Conservation (phyloP, 92 coral and sea anemone species). For the Scolanthus callimorphus region DNA sequence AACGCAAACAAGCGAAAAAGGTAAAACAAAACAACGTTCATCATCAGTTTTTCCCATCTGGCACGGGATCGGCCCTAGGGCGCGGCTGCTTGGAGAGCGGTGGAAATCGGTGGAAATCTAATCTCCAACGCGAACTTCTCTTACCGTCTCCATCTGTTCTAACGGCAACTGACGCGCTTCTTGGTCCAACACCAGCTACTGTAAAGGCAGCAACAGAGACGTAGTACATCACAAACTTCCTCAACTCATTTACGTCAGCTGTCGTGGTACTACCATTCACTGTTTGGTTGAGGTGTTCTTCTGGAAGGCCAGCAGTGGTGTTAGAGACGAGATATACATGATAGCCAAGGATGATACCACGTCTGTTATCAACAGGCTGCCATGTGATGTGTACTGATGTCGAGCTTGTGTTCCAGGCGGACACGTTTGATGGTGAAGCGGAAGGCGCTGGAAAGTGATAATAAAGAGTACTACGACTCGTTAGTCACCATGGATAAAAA, state of each 20-base stretch:
- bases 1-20: too few species aligned
- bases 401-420: conserved; percentile 13
- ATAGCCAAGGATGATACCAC: conserved; percentile 42
- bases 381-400: conserved; percentile 5
- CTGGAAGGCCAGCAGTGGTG: not conserved
- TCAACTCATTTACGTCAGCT: conserved; percentile 8
- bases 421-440: conserved; percentile 3
- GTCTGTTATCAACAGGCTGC: not conserved
- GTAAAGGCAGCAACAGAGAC: conserved; percentile 37
- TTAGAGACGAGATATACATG: not conserved
- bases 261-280: not conserved
- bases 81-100: too few species aligned
- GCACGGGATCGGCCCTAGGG: too few species aligned
- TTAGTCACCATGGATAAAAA: too few species aligned
- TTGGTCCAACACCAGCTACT: conserved; percentile 26
- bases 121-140: too few species aligned
- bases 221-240: conserved; percentile 31
- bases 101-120: too few species aligned
- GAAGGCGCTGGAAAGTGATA: conserved; percentile 12
- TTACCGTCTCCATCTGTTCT: conserved; percentile 28
- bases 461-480: too few species aligned
- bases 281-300: not conserved
- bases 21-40: too few species aligned
- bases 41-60: too few species aligned
- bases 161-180: conserved; percentile 15